Conservation (phyloP, 2,797 vertebrate species). For the Dryobates pubescens region DNA sequence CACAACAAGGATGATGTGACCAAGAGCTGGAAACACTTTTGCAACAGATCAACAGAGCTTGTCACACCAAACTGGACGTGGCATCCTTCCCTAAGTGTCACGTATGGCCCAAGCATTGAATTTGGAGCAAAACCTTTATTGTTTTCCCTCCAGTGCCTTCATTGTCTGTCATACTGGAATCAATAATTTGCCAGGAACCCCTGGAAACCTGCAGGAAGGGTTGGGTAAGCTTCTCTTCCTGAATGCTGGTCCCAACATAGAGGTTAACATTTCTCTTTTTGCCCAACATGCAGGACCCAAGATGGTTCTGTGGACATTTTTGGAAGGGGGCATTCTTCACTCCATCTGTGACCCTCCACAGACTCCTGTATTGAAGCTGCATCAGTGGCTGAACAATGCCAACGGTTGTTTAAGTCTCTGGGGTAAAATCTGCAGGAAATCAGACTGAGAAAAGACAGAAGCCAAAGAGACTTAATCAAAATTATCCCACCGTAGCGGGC, state of each 20-base stretch:
- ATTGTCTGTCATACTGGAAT: neutral
- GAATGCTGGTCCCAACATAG: neutral
- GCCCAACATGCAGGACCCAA: neutral
- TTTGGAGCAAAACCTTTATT: neutral
- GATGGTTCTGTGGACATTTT: neutral
- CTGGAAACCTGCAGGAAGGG: neutral
- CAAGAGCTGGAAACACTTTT: neutral
- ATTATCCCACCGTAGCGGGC: neutral
- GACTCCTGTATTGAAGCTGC: neutral
- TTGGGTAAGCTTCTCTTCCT: accelerated
- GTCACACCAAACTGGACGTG: neutral
- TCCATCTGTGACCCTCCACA: neutral
- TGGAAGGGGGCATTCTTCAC: neutral
- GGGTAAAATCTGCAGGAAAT: neutral
- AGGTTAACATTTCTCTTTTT: neutral
- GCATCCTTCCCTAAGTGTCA: neutral
- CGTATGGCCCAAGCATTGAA: neutral
- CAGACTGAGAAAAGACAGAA: neutral
- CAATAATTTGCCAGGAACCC: neutral
- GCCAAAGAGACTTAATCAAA: neutral
- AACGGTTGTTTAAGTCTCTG: neutral
- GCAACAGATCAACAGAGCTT: neutral
- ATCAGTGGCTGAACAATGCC: neutral
- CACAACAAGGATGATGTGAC: neutral
- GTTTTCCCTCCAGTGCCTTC: neutral